Conservation (phyloP, 1,140 invertebrate species). For the Phymastichus coffea region DNA sequence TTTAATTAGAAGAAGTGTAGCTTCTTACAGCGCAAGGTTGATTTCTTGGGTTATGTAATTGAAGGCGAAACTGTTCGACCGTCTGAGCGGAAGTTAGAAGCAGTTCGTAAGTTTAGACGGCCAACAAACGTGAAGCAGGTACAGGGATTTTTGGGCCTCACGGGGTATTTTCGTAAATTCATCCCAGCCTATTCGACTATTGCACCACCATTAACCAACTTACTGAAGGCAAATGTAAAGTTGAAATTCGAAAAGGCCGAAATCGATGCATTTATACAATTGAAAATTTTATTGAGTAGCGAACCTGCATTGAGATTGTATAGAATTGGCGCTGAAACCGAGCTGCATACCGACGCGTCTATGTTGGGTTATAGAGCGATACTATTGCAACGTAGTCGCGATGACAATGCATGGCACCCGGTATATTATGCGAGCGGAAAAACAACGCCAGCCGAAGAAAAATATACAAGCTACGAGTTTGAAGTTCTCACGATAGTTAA, state of each 20-base stretch:
- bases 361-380: not conserved
- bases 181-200: not conserved
- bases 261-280: not conserved
- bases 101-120: not conserved
- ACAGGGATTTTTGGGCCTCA: conserved; percentile 17
- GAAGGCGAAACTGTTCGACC: not conserved
- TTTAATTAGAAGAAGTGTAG: conserved; percentile 25
- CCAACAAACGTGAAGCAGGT: not conserved
- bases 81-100: not conserved
- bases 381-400: too few relatives aligned
- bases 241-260: not conserved
- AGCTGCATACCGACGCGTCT: conserved; percentile 1
- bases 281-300: not conserved
- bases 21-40: not conserved
- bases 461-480: not conserved
- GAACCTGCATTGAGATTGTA: too few relatives aligned
- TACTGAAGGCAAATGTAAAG: not conserved
- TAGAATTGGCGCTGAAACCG: not conserved
- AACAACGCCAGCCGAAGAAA: not conserved
- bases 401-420: not conserved
- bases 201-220: not conserved
- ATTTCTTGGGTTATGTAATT: conserved; percentile 13
- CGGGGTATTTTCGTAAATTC: conserved; percentile 23
- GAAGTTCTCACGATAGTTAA: not conserved
- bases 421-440: not conserved